phyloP scores from a whole-genome alignment of 2,888 invertebrate genomes.

The Mythimna lalbum region DNA sequence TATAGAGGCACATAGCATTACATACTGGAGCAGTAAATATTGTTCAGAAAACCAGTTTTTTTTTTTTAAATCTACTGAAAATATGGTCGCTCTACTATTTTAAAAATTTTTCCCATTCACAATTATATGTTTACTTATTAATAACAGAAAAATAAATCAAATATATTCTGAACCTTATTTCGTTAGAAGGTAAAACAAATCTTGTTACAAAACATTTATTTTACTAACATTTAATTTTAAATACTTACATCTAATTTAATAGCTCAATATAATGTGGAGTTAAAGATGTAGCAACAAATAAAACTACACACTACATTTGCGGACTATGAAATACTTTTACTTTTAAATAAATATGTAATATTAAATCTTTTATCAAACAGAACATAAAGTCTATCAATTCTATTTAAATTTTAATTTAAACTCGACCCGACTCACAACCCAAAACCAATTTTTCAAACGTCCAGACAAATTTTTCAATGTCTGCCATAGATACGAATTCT shows the following conservation, averaged over 20 bases:
- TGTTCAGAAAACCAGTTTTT: background rate
- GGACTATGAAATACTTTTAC: background rate
- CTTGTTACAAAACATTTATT: background rate
- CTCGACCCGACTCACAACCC: slow-evolving; percentile 47
- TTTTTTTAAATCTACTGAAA: background rate
- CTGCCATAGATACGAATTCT: slow-evolving; percentile 59
- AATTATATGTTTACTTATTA: background rate
- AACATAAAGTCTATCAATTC: slow-evolving; percentile 36
- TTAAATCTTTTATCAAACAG: slow-evolving; percentile 12
- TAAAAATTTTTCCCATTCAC: background rate
- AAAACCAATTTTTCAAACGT: slow-evolving; percentile 66
- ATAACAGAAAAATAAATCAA: background rate
- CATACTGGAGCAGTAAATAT: background rate
- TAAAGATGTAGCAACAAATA: background rate
- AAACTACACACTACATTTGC: background rate
- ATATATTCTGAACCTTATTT: background rate
- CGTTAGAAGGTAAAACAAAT: no score
- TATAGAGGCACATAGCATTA: background rate
- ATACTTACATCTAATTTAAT: background rate
- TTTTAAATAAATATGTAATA: slow-evolving; percentile 8
- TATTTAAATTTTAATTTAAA: slow-evolving; percentile 48
- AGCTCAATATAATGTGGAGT: background rate
- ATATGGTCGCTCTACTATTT: no score
- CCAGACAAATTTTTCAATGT: slow-evolving; percentile 69
- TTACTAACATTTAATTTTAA: background rate